A percentile compares a stretch with the other conserved stretches of the same genome.
These are phyloP conservation scores for Bombylius major DNA, from an alignment of 2,888 invertebrate species.

Conservation along the genomic window DNA sequence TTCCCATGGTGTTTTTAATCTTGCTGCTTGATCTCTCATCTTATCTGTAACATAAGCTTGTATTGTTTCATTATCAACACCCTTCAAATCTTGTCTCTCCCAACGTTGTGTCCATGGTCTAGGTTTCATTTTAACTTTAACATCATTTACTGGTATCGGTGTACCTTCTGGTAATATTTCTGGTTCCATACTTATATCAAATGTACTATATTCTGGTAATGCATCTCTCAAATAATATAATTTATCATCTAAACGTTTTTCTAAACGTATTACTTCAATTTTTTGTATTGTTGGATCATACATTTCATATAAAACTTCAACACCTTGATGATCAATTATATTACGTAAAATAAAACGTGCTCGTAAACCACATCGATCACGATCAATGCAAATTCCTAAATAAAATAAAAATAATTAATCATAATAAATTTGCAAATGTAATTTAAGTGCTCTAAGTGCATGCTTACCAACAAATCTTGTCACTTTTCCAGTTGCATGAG, in stretches of 20 bases:
- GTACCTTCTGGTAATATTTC: constrained; percentile 65
- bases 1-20: constrained; percentile 61
- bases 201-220: constrained; percentile 79
- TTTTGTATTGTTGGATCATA: constrained; percentile 87
- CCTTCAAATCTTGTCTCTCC: constrained; percentile 67
- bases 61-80: constrained; percentile 45
- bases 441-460: too few relatives aligned
- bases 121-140: constrained; percentile 59
- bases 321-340: constrained; percentile 77
- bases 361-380: constrained; percentile 68
- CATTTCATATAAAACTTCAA: constrained; percentile 53
- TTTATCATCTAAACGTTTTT: constrained; percentile 83
- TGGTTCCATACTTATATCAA: constrained; percentile 82
- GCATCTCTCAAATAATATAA: constrained; percentile 84
- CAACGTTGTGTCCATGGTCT: constrained; percentile 87
- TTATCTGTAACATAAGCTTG: constrained; percentile 44
- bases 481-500: constrained; percentile 69
- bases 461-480: constrained; percentile 46
- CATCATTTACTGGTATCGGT: constrained; percentile 64
- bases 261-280: constrained; percentile 81
- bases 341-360: constrained; percentile 83
- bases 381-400: constrained; percentile 74
- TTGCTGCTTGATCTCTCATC: constrained; percentile 41
- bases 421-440: neutral
- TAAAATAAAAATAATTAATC: constrained; percentile 62